Evolutionary conservation across 2,797 vertebrate species (phyloP).

Genomic region (Enoplosus armatus): DNA sequence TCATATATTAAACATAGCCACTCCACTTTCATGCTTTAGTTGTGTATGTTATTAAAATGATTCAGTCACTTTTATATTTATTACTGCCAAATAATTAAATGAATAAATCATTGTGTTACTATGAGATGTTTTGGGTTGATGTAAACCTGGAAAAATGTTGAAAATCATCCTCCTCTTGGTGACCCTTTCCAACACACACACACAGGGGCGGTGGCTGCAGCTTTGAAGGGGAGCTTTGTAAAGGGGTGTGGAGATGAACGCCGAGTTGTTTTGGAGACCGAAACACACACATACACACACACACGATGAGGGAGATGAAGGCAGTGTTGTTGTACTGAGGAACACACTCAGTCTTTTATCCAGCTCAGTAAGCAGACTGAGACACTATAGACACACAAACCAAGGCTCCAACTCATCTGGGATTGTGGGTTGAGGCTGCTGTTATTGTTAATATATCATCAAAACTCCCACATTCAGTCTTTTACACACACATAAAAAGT

Average conservation of each 20-base stretch:
- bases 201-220: conserved; percentile 15
- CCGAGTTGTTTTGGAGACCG: conserved; percentile 42
- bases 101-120: neutral
- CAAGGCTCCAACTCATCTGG: neutral
- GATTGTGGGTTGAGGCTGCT: neutral
- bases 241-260: conserved; percentile 39
- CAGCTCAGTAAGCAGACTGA: conserved; percentile 31
- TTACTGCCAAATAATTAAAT: neutral
- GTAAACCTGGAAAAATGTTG: conserved; percentile 26
- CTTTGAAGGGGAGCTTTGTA: conserved; percentile 71
- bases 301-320: conserved; percentile 43
- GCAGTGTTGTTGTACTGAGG: conserved; percentile 55
- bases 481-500: neutral
- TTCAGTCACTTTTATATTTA: neutral
- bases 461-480: neutral
- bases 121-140: neutral
- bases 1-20: neutral
- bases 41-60: neutral
- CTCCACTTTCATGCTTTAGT: neutral
- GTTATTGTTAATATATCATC: neutral
- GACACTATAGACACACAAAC: conserved; percentile 31
- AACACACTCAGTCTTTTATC: conserved; percentile 65
- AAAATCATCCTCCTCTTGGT: conserved; percentile 31
- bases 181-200: conserved; percentile 13
- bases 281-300: conserved; percentile 34